A percentile compares a stretch with the other conserved stretches of the same genome.
Evolutionary conservation across 2,888 invertebrate genomes (phyloP).

Genomic region (Galerucella calmariensis): DNA sequence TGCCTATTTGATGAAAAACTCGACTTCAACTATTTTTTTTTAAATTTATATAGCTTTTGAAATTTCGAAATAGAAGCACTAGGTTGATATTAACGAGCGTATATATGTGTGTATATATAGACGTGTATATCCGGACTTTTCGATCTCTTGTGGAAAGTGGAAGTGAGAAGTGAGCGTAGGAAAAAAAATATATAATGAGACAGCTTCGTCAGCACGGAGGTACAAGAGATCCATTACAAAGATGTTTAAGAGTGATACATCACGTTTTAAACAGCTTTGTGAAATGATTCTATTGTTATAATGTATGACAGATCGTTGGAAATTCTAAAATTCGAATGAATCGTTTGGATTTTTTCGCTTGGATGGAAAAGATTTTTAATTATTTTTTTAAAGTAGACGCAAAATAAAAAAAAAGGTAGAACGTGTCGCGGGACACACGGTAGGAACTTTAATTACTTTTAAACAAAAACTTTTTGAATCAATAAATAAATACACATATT

Average conservation of each 20-base stretch:
- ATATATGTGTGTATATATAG: neutral
- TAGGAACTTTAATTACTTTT: too few relatives aligned
- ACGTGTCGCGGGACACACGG: too few relatives aligned
- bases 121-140: constrained; percentile 10
- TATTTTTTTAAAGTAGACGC: neutral
- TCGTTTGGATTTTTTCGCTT: neutral
- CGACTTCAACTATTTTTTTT: too few relatives aligned
- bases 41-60: too few relatives aligned
- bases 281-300: too few relatives aligned
- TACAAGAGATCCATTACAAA: constrained; percentile 43
- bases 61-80: too few relatives aligned
- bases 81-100: too few relatives aligned
- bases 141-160: constrained; percentile 1
- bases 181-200: constrained; percentile 38
- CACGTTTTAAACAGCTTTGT: constrained; percentile 26
- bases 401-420: too few relatives aligned
- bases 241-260: constrained; percentile 46
- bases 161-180: constrained; percentile 38
- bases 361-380: neutral
- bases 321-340: neutral
- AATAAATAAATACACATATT: too few relatives aligned
- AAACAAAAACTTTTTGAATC: too few relatives aligned
- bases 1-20: too few relatives aligned
- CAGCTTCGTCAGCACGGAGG: constrained; percentile 42
- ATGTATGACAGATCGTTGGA: too few relatives aligned